A percentile compares a stretch with the other conserved stretches of the same genome.
These are phyloP conservation scores for Chelonoidis abingdonii DNA, from an alignment of 2,113 vertebrate species.

Conservation along the genomic window DNA sequence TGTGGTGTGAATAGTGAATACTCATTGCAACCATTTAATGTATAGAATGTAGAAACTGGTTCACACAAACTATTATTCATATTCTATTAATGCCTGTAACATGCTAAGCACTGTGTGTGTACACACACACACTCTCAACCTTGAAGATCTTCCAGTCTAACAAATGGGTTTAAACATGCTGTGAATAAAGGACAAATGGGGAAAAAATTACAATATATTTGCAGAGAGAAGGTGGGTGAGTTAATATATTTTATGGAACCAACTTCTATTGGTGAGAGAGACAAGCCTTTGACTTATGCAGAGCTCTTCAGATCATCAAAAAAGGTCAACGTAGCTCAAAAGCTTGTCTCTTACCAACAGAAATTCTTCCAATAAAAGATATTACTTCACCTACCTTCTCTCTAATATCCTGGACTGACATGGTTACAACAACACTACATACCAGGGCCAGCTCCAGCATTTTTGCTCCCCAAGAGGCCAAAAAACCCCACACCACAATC, in stretches of 20 bases:
- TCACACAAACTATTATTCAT: background rate
- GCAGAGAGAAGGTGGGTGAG: background rate
- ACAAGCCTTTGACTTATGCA: background rate
- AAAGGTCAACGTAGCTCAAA: background rate
- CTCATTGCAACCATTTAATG: background rate
- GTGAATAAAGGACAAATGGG: background rate
- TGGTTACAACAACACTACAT: background rate
- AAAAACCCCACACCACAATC: too few species aligned
- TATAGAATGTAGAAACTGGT: background rate
- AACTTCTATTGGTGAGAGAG: background rate
- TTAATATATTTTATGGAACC: background rate
- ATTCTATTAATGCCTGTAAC: background rate
- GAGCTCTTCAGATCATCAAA: background rate
- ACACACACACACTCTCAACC: background rate
- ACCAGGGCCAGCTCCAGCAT: background rate
- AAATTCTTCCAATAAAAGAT: background rate
- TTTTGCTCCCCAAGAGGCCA: too few species aligned
- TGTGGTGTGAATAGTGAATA: background rate
- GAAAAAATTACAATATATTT: background rate
- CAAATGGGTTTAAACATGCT: slow-evolving; percentile 4
- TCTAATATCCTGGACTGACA: background rate
- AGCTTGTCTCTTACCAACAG: background rate
- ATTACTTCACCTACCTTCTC: background rate
- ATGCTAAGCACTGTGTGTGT: fast-evolving
- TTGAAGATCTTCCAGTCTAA: background rate